phyloP scores from a whole-genome alignment of 2,888 invertebrate genomes.

The Aphelenchoides bicaudatus region DNA sequence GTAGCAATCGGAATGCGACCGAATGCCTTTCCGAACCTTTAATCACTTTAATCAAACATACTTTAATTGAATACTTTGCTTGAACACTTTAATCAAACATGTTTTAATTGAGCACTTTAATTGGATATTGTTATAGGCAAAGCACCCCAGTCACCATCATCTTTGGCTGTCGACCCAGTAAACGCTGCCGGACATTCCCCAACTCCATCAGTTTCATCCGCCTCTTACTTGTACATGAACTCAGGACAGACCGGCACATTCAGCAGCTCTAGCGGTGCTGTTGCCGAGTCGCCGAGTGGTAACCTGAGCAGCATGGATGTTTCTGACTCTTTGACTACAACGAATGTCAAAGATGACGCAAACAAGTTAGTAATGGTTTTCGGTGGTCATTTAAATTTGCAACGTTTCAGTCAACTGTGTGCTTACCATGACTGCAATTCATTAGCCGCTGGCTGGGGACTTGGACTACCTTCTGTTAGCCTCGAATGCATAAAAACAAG shows the following conservation, averaged over 20 bases:
- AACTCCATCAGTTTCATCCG: no score
- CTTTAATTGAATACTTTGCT: no score
- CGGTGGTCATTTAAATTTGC: not conserved
- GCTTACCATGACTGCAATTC: slow-evolving; percentile 58
- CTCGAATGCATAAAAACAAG: slow-evolving; percentile 39
- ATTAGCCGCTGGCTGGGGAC: slow-evolving; percentile 55
- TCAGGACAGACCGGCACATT: not conserved
- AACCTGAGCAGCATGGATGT: slow-evolving; percentile 2
- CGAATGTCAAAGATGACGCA: slow-evolving; percentile 1
- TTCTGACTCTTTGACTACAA: not conserved
- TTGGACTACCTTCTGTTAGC: slow-evolving; percentile 40
- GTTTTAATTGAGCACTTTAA: no score
- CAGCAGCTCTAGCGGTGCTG: not conserved
- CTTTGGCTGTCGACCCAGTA: no score
- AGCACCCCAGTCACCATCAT: no score
- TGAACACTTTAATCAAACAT: no score
- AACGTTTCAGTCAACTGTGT: slow-evolving; percentile 30
- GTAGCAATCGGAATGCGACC: no score
- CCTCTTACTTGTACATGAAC: not conserved
- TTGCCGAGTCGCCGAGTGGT: slow-evolving; percentile 8
- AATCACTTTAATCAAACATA: no score
- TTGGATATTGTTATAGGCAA: no score
- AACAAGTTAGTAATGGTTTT: slow-evolving; percentile 2
- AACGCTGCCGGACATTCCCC: no score
- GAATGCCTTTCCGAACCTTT: no score